Percentiles rank a stretch among this genome's conserved stretches.
These are phyloP conservation scores for Colaptes auratus DNA, from an alignment of 2,113 vertebrate species.

Conservation along the genomic window DNA sequence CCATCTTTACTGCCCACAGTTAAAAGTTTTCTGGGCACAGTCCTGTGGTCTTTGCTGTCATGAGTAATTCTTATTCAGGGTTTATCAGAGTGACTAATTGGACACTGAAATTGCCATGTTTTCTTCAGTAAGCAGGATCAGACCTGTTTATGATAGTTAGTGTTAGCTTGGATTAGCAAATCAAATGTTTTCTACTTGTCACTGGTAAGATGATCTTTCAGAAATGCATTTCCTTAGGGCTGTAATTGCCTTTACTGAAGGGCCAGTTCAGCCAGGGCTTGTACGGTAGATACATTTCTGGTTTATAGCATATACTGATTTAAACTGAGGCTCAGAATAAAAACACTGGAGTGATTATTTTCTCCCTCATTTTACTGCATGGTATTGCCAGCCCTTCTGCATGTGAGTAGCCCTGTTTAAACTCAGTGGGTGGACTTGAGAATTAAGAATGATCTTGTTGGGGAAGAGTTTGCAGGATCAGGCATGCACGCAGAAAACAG, in stretches of 20 bases:
- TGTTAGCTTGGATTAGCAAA: constrained; percentile 54
- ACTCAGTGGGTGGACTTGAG: constrained; percentile 53
- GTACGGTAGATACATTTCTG: not conserved
- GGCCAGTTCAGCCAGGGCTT: not conserved
- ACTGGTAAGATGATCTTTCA: constrained; percentile 28
- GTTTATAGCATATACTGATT: not conserved
- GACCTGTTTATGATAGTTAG: constrained; percentile 37
- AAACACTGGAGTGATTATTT: not conserved
- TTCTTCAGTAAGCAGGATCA: constrained; percentile 15
- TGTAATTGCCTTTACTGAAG: not conserved
- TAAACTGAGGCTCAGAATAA: not conserved
- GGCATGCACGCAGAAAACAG: constrained; percentile 44
- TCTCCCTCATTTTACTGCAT: not conserved
- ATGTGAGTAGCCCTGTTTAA: constrained; percentile 57
- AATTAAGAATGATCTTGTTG: constrained; percentile 44
- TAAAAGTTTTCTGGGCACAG: not conserved
- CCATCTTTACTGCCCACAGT: not conserved
- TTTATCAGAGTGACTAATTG: constrained; percentile 22
- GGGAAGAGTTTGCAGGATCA: constrained; percentile 56
- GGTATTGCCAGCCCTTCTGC: constrained; percentile 15
- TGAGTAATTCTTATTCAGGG: not conserved
- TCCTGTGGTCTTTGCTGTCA: not conserved
- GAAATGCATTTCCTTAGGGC: constrained; percentile 11
- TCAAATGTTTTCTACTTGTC: constrained; percentile 60
- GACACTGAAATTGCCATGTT: not conserved